phyloP scores from a whole-genome alignment of 2,888 invertebrate genomes.

The Hermaeophaga mercurialis region DNA sequence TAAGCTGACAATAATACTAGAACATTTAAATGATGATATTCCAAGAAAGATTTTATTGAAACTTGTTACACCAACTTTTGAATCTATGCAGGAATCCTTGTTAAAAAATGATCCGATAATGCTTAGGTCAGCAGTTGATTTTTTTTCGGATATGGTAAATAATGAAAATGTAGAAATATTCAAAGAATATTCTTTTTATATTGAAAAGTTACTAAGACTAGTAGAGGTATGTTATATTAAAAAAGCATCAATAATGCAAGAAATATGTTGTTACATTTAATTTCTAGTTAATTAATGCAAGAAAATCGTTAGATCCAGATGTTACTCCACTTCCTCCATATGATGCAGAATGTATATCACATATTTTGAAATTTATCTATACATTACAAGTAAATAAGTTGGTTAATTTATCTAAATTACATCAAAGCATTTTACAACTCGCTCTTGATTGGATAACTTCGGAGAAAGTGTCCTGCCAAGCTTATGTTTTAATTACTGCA shows the following conservation, averaged over 20 bases:
- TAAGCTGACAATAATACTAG: slow-evolving; percentile 62
- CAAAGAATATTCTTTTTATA: slow-evolving; percentile 48
- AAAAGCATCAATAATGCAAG: not conserved
- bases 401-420: slow-evolving; percentile 53
- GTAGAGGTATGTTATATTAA: slow-evolving; percentile 49
- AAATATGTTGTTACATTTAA: not conserved
- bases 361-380: slow-evolving; percentile 61
- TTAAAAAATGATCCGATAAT: slow-evolving; percentile 57
- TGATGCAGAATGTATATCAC: slow-evolving; percentile 58
- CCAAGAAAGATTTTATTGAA: slow-evolving; percentile 59
- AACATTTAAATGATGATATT: slow-evolving; percentile 59
- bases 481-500: slow-evolving; percentile 56
- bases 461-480: slow-evolving; percentile 54
- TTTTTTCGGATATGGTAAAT: slow-evolving; percentile 59
- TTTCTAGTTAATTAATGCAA: slow-evolving; percentile 42
- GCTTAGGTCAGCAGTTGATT: slow-evolving; percentile 61
- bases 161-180: slow-evolving; percentile 48
- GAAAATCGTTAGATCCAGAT: slow-evolving; percentile 21
- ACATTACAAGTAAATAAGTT: slow-evolving; percentile 58
- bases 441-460: slow-evolving; percentile 60
- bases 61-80: slow-evolving; percentile 60
- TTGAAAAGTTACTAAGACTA: slow-evolving; percentile 53
- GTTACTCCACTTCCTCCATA: slow-evolving; percentile 26
- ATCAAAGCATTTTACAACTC: slow-evolving; percentile 55
- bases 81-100: slow-evolving; percentile 58